phyloP scores from a whole-genome alignment of 1,140 invertebrate genomes.

The Cydia strobilella region DNA sequence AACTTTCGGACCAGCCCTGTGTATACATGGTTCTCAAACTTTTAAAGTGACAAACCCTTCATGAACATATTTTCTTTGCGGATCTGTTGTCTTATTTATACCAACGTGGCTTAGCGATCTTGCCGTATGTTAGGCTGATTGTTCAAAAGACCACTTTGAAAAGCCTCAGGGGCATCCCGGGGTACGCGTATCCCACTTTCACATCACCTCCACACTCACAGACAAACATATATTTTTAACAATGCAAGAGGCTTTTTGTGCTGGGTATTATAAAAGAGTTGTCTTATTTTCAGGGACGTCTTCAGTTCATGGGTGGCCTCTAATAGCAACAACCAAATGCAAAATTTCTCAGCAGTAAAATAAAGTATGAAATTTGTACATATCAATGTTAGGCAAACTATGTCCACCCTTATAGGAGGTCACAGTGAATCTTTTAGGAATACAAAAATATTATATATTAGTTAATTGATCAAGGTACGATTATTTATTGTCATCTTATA shows the following conservation, averaged over 20 bases:
- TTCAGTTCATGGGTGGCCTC: conserved; percentile 94
- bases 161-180: background rate
- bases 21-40: no score
- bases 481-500: background rate
- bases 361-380: conserved; percentile 48
- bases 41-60: no score
- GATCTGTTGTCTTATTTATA: no score
- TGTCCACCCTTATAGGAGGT: conserved; percentile 22
- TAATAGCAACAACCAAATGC: conserved; percentile 87
- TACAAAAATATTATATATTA: conserved; percentile 18
- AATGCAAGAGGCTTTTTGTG: background rate
- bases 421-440: conserved; percentile 23
- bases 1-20: no score
- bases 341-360: conserved; percentile 79
- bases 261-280: conserved; percentile 21
- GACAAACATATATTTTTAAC: conserved; percentile 8
- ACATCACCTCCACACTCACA: background rate
- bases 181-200: background rate
- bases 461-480: background rate
- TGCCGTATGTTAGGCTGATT: background rate
- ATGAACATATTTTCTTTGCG: no score
- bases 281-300: conserved; percentile 86
- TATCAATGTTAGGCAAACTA: conserved; percentile 33
- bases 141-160: background rate
- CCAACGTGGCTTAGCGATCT: no score